These are phyloP conservation scores for Porites evermanni DNA, from an alignment of 92 coral and sea anemone genomes.

Conservation along the genomic window DNA sequence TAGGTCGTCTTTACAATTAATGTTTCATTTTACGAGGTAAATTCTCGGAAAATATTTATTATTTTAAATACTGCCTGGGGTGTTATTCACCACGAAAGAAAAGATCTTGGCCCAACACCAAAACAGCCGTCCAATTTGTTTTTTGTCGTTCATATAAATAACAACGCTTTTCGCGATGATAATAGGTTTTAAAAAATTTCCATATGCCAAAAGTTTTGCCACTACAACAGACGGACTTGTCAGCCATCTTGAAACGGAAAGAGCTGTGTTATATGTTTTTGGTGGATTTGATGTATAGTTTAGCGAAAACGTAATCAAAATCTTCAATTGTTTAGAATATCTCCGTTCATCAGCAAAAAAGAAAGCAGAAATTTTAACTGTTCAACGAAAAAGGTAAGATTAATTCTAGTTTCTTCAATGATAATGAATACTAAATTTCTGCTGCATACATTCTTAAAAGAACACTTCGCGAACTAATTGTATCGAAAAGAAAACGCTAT, in stretches of 20 bases:
- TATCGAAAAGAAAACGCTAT: neutral
- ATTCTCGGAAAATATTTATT: neutral
- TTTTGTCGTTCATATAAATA: constrained; percentile 10
- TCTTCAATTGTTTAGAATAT: neutral
- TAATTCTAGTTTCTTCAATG: neutral
- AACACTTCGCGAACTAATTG: no score
- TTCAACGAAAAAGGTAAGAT: constrained; percentile 5
- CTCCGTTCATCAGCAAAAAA: neutral
- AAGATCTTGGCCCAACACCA: neutral
- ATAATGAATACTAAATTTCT: neutral
- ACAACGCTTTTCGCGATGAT: constrained; percentile 1
- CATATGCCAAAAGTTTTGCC: constrained; percentile 31
- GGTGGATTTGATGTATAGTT: neutral
- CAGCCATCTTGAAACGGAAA: constrained; percentile 27
- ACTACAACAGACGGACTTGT: neutral
- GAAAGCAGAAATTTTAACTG: neutral
- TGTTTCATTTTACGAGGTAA: neutral
- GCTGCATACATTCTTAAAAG: neutral
- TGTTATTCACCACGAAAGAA: neutral
- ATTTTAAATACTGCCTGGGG: neutral
- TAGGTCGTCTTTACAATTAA: neutral
- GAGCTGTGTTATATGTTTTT: neutral
- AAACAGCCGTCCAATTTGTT: neutral
- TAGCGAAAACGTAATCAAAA: neutral
- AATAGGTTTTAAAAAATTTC: constrained; percentile 10